phyloP scores from a whole-genome alignment of 2,888 invertebrate genomes.

The Drosophila kambysellisi region DNA sequence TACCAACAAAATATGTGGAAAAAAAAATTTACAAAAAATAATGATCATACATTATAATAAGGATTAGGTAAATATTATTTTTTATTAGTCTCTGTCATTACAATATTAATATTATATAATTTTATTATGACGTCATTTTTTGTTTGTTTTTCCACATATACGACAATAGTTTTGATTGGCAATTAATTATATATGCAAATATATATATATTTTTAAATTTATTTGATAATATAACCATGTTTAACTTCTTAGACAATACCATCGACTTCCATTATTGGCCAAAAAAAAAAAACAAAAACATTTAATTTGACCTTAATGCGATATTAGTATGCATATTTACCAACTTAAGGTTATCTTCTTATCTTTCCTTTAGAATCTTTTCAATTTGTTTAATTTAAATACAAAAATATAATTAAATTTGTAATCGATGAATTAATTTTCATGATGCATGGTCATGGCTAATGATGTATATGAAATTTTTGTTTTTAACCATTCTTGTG shows the following conservation, averaged over 20 bases:
- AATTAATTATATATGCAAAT: not conserved
- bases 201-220: not conserved
- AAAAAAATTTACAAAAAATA: not conserved
- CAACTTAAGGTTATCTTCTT: not conserved
- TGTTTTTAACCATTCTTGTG: not conserved
- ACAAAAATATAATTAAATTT: not conserved
- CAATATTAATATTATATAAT: not conserved
- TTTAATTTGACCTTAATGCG: not conserved
- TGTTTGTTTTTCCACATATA: not conserved
- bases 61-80: not conserved
- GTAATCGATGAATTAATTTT: not conserved
- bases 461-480: not conserved
- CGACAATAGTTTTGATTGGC: not conserved
- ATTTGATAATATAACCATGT: not conserved
- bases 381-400: not conserved
- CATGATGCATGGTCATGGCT: not conserved
- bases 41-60: not conserved
- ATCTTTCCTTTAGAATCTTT: not conserved
- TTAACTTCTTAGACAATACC: not conserved
- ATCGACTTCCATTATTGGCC: not conserved
- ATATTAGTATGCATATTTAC: not conserved
- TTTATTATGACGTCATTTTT: not conserved
- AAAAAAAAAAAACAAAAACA: not conserved
- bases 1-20: not conserved
- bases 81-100: not conserved